Evolutionary conservation across 2,888 invertebrate genomes (phyloP).

Genomic region (Lomographa bimaculata): DNA sequence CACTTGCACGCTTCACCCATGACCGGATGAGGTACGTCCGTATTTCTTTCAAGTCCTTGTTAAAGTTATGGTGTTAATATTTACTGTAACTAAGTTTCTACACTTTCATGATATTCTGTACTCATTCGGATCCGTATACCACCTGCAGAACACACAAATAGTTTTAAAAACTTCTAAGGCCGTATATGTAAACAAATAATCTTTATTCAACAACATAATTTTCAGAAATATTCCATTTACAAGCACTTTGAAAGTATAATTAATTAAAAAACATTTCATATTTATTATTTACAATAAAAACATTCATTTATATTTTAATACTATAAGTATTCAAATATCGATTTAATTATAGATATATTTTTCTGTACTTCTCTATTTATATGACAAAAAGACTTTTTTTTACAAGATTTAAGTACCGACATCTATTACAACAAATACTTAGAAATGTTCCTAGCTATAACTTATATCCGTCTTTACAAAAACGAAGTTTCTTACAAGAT

Average conservation of each 20-base stretch:
- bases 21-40: no score
- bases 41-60: no score
- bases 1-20: no score
- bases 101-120: no score
- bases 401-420: constrained; percentile 69
- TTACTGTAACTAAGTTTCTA: no score
- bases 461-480: constrained; percentile 50
- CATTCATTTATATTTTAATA: constrained; percentile 64
- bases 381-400: constrained; percentile 49
- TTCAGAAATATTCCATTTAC: constrained; percentile 51
- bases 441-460: constrained; percentile 42
- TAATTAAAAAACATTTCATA: constrained; percentile 45
- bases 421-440: constrained; percentile 59
- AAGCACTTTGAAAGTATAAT: constrained; percentile 49
- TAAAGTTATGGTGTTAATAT: no score
- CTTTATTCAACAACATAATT: constrained; percentile 55
- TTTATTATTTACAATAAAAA: constrained; percentile 59
- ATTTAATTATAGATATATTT: constrained; percentile 54
- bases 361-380: constrained; percentile 60
- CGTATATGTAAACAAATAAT: no score
- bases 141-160: no score
- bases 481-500: constrained; percentile 48
- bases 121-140: no score
- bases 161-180: no score
- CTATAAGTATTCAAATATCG: constrained; percentile 58